Evolutionary conservation across 1,140 invertebrate species (phyloP).

Genomic region (Cephus cinctus): DNA sequence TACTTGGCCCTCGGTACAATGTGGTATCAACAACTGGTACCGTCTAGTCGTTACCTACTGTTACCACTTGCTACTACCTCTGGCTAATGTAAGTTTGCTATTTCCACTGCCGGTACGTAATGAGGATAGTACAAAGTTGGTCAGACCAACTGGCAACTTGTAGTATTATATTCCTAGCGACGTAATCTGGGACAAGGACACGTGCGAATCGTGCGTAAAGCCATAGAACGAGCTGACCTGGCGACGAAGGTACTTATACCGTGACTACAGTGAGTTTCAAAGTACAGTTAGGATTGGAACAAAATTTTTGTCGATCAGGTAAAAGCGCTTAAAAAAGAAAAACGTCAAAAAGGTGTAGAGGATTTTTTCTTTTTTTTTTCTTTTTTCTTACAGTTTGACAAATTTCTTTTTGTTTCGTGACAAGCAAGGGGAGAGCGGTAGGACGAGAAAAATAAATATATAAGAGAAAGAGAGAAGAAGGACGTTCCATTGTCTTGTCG

Average conservation of each 20-base stretch:
- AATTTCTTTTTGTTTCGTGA: no score
- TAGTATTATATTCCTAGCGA: slow-evolving; percentile 32
- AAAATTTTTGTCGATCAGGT: no score
- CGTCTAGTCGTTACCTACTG: no score
- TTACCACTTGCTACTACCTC: no score
- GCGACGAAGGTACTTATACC: background rate
- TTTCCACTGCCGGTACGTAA: slow-evolving; percentile 32
- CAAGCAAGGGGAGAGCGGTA: slow-evolving; percentile 5
- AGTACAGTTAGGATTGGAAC: no score
- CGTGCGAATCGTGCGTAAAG: slow-evolving; percentile 29
- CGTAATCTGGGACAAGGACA: slow-evolving; percentile 44
- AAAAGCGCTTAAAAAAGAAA: no score
- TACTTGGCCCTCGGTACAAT: no score
- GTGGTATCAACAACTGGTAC: no score
- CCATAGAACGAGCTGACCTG: slow-evolving; percentile 13
- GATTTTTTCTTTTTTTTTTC: no score
- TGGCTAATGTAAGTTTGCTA: slow-evolving; percentile 34
- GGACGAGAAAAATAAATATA: slow-evolving; percentile 14
- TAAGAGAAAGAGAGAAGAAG: slow-evolving; percentile 27
- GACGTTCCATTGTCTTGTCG: slow-evolving; percentile 39
- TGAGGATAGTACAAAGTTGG: slow-evolving; percentile 38
- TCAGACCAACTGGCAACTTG: slow-evolving; percentile 26
- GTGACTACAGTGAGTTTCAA: no score
- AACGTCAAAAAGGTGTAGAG: no score
- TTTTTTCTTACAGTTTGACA: no score